phyloP scores from a whole-genome alignment of 2,888 invertebrate genomes.

The Kuschelorhynchus macadamiae region DNA sequence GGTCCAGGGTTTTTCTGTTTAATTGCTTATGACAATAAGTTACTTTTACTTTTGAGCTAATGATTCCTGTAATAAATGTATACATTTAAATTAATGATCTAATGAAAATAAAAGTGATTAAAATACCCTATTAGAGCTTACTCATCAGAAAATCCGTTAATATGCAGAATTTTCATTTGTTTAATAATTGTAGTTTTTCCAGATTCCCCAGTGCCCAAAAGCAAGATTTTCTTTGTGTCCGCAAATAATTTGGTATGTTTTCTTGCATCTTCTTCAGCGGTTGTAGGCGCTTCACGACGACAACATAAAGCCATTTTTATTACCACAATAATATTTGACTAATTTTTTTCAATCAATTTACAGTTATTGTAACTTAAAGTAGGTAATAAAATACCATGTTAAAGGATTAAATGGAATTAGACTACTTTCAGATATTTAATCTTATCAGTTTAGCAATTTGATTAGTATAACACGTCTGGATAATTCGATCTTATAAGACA shows the following conservation, averaged over 20 bases:
- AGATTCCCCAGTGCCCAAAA: slow-evolving; percentile 83
- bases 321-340: not conserved
- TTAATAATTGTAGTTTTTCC: slow-evolving; percentile 90
- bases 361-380: slow-evolving; percentile 14
- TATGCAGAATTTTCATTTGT: slow-evolving; percentile 89
- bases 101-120: no score
- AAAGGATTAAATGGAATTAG: slow-evolving; percentile 20
- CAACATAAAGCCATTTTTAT: slow-evolving; percentile 40
- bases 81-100: no score
- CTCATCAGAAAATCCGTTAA: slow-evolving; percentile 82
- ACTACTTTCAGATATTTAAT: slow-evolving; percentile 28
- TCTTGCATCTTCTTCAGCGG: slow-evolving; percentile 46
- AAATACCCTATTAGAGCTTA: no score
- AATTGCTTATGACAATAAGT: no score
- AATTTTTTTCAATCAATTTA: slow-evolving; percentile 9
- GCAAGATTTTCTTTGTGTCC: slow-evolving; percentile 72
- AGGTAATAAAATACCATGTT: slow-evolving; percentile 13
- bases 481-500: slow-evolving; percentile 13
- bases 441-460: slow-evolving; percentile 26
- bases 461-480: slow-evolving; percentile 8
- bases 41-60: no score
- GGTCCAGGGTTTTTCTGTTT: no score
- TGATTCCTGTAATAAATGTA: no score
- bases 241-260: slow-evolving; percentile 57
- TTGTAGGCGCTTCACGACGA: slow-evolving; percentile 15